Evolutionary conservation across 2,888 invertebrate species (phyloP).

Genomic region (Melanotus villosus): DNA sequence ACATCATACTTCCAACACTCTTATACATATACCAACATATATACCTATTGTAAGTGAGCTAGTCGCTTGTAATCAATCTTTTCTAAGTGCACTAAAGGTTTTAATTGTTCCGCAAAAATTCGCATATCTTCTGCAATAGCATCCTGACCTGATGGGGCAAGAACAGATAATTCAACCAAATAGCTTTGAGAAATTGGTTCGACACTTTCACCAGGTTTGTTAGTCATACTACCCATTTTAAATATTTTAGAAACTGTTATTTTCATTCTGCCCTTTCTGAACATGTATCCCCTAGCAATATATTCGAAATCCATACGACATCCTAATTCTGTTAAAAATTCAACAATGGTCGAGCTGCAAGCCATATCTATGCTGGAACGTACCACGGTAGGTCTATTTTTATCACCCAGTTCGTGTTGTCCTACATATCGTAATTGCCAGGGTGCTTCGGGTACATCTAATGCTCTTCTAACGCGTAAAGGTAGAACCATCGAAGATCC

Average conservation of each 20-base stretch:
- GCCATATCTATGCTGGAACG: slow-evolving; percentile 94
- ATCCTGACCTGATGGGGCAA: slow-evolving; percentile 93
- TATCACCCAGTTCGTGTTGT: slow-evolving; percentile 91
- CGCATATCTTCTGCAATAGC: slow-evolving; percentile 97
- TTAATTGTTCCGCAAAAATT: slow-evolving; percentile 93
- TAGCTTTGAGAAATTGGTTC: slow-evolving; percentile 94
- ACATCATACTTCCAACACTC: background rate
- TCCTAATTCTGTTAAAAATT: slow-evolving; percentile 93
- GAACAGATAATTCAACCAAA: slow-evolving; percentile 91
- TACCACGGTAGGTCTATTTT: slow-evolving; percentile 90
- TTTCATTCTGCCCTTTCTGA: slow-evolving; percentile 97
- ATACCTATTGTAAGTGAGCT: slow-evolving; percentile 33
- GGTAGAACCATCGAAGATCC: slow-evolving; percentile 72
- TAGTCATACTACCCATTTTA: slow-evolving; percentile 80
- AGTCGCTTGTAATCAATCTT: slow-evolving; percentile 87
- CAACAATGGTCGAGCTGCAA: slow-evolving; percentile 89
- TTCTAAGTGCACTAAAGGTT: slow-evolving; percentile 92
- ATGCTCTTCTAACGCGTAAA: slow-evolving; percentile 86
- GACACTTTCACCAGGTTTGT: slow-evolving; percentile 77
- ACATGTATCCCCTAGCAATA: slow-evolving; percentile 93
- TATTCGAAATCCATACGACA: slow-evolving; percentile 95
- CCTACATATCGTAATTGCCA: slow-evolving; percentile 95
- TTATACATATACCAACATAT: too few species aligned
- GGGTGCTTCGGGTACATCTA: slow-evolving; percentile 87
- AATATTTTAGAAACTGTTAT: slow-evolving; percentile 96